Base-by-base conservation (phyloP, 2,797 vertebrate species). In the Steatocranus sp. region DNA sequence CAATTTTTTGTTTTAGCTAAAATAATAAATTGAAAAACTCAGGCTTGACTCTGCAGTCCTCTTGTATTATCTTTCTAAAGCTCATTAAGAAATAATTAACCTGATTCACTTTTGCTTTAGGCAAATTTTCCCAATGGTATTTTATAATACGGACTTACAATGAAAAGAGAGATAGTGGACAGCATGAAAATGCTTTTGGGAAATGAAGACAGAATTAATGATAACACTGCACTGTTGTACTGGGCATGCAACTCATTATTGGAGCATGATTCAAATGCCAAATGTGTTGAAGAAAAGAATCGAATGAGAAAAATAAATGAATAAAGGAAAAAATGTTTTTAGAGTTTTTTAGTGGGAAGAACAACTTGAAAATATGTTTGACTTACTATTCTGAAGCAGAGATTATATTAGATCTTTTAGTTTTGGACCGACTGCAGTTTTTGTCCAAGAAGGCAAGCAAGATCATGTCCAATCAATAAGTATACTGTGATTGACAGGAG, bases 11-110 rank as follows among this genome's bases (percentile, higher is more conserved):
- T 68, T 80, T 50, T 38, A 78, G 49, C 80, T 30, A 34, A 66
- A 89, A 75, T 81, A 80, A 76, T 56, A 74, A 85, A 84, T 88
- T 83, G 80, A 87, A 92, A 91, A 88, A 25, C 11, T n/a, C 50
- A 11, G 10, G 14, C 56, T 75, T n/a, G 36, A 75, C 75, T 88
- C 75, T 58, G 50, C 74, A 86, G 83, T 79, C 79, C 56, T 46
- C 46, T 83, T 83, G 58, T 82, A 81, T 86, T 90, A 91, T 90
- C 84, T 88, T 61, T 48, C 27, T 73, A 85, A 91, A 92, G 89
- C 90, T 91, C 89, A 93, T 94, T 92, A 93, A 89, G 90, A 90
- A 90, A 92, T 92, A 91, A 94, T 94, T 95, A 92, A 88, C 89
- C 89, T 91, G 83, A 90, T 92, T 93, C 88, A 90, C 75, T 92